Evolutionary conservation across 2,113 vertebrate genomes (phyloP), one percentile per base, ranked within the genome.

Genomic region (Chroicocephalus ridibundus): DNA sequence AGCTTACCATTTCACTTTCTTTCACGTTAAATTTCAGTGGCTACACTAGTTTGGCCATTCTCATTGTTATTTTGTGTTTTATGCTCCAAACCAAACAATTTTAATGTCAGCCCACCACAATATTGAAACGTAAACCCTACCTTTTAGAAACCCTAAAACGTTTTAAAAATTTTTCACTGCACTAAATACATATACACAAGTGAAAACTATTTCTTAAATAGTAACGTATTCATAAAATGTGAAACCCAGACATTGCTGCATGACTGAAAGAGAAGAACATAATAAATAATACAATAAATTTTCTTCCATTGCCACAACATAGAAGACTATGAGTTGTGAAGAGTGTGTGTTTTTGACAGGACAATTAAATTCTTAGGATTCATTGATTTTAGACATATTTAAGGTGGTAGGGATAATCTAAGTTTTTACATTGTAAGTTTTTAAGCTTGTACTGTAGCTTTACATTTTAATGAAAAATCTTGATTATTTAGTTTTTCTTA

Each of bases 401-500:
- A 70, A 83, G 12, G 5, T 71, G 26, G 9, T 40, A 47, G 10
- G 20, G 3, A 5, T 61, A 82, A 82, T 18, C 10, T 29, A 25
- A 1, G 2, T 82, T 82, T 60, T 88, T 62, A 15, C 25, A 36
- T 8, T 0, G 0, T 16, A 66, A 62, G 4, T 29, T 68, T 95
- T 64, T 15, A 75, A 49, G 27, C 24, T 75, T 51, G 40, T n/a
- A 57, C 13, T 68, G 24, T 66, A 74, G 22, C 44, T 88, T 88
- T 81, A 64, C 8, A 46, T 46, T 58, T 75, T 34, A 58, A 81
- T 44, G 10, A 83, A 71, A 77, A 70, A 68, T 54, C 49, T 77
- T 42, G 6, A 77, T 92, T 91, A 83, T 36, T 69, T 66, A 82
- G n/a, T 80, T 93, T 77, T 92, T 57, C 44, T 93, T 81, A 75